A percentile compares a stretch with the other conserved stretches of the same genome.
Conservation (phyloP, 2,797 vertebrate genomes). For the Ctenopoma kingsleyae region DNA sequence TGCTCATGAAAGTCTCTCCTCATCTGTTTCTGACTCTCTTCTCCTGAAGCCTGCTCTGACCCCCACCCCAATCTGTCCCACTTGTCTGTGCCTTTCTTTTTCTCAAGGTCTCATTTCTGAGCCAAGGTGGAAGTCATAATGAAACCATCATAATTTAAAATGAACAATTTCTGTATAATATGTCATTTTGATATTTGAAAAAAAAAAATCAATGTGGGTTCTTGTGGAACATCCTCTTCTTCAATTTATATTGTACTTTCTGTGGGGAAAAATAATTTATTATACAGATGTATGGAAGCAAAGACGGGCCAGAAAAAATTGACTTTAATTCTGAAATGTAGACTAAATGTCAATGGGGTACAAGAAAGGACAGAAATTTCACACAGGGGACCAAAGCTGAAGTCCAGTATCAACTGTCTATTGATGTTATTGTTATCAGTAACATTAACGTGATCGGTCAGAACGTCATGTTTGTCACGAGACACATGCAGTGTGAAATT, state of each 20-base stretch:
- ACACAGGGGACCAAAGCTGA: too few species aligned
- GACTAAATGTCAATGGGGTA: too few species aligned
- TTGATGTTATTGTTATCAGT: too few species aligned
- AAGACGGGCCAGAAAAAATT: background rate
- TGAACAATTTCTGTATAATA: constrained; percentile 39
- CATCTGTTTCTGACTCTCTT: constrained; percentile 45
- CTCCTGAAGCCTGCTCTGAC: constrained; percentile 27
- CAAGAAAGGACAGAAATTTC: too few species aligned
- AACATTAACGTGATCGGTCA: too few species aligned
- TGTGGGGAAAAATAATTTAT: background rate
- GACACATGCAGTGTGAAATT: too few species aligned
- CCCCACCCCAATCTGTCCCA: constrained; percentile 33
- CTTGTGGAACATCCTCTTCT: background rate
- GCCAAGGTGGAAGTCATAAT: constrained; percentile 54
- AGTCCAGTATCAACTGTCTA: too few species aligned
- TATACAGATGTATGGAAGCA: background rate
- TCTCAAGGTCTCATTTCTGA: constrained; percentile 59
- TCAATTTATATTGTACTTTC: background rate
- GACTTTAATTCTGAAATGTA: too few species aligned
- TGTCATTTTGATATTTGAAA: constrained; percentile 28
- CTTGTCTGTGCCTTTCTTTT: constrained; percentile 28
- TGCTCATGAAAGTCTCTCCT: constrained; percentile 46
- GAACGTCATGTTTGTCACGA: too few species aligned
- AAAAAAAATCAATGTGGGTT: background rate
- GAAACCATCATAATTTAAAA: constrained; percentile 44